phyloP scores from a whole-genome alignment of 1,140 invertebrate genomes.

The Anastatus disparis region DNA sequence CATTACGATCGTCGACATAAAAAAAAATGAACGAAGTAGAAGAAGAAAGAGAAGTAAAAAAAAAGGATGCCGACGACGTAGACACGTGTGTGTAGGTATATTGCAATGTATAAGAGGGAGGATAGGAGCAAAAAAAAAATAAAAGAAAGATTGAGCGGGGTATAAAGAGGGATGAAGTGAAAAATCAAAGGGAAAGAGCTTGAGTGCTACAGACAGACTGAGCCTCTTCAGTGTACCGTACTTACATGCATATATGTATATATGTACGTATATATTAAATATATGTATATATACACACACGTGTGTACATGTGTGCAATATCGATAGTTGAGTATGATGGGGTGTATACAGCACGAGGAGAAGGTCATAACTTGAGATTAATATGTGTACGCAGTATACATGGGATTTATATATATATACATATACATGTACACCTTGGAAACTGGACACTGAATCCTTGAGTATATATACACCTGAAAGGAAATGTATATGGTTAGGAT shows the following conservation, averaged over 20 bases:
- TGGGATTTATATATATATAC: no score
- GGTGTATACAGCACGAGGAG: no score
- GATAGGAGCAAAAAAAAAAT: no score
- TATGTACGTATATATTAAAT: no score
- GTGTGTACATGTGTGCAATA: neutral
- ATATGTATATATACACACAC: neutral
- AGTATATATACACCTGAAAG: neutral
- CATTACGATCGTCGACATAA: constrained; percentile 37
- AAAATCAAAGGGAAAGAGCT: constrained; percentile 3
- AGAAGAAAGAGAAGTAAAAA: neutral
- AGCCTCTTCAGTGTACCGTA: neutral
- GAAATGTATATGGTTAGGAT: neutral
- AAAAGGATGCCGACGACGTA: no score
- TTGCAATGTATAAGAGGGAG: no score
- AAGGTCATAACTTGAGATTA: no score
- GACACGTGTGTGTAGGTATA: no score
- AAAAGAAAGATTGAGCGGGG: neutral
- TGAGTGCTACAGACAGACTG: neutral
- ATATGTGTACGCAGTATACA: no score
- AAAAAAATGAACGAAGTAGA: neutral
- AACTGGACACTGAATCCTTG: no score
- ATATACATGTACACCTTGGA: no score
- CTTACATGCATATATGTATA: neutral
- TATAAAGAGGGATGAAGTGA: neutral
- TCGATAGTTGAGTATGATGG: no score